Base-by-base conservation (phyloP, 2,113 vertebrate species). In the Tychaedon coryphoeus region DNA sequence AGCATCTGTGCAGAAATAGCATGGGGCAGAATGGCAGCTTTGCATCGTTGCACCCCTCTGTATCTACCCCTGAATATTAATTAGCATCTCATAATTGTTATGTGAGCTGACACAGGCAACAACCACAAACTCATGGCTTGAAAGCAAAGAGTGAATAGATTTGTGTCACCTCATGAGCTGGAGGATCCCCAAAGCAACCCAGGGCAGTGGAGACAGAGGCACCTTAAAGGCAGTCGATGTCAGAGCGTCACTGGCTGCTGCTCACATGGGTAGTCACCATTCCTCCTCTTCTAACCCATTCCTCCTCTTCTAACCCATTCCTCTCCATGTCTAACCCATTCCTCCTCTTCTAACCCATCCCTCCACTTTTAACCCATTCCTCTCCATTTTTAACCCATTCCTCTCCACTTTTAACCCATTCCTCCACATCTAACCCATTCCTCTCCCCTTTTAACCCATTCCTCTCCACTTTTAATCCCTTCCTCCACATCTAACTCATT, bases 261-360 rank as follows among this genome's bases (percentile, higher is more conserved):
- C 33, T 51, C 58, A 8, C 2, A 2, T 0, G 51, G 43, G 8
- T 2, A 57, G 4, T 33, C 22, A 19, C n/a, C 29, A n/a, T 4
- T 42, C 10, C 66, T 53, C 48, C 42, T 3, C 3, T 17, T 33
- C 9, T 8, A 8, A 29, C 31, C 19, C 19, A 47, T 47, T 47
- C 45, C 45, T 47, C 45, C 45, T 11, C 19, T 22, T 47, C 9
- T 47, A 7, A 26, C 29, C 29, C 12, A 43, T 43, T 45, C 19
- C 45, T 45, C 43, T 43, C 43, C 22, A 42, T 10, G 11, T 36
- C 2, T 34, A 15, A 50, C 19, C 33, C 33, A 28, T 5, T 40
- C 10, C 65, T 51, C 57, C 40, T 4, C 3, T 16, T 36, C 26
- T 14, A 15, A 42, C 40, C 40, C 40, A 42, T 13, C 15, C 40